These are phyloP conservation scores for Zaprionus vittiger DNA, from an alignment of 1,140 invertebrate species.

Conservation along the genomic window DNA sequence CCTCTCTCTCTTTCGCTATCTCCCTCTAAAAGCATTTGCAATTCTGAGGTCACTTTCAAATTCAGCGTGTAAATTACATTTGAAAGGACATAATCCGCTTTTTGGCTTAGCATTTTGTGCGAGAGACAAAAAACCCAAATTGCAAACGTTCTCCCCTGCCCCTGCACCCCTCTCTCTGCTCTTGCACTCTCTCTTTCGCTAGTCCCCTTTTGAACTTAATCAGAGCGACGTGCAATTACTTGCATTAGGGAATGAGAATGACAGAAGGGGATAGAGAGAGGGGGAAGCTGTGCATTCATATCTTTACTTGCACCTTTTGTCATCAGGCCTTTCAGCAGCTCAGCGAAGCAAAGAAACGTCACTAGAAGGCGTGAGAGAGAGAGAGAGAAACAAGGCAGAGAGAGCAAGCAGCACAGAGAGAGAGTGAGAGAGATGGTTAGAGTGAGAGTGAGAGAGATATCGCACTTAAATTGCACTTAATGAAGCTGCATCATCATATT, in stretches of 20 bases:
- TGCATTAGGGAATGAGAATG: constrained; percentile 63
- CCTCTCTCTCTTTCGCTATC: too few species aligned
- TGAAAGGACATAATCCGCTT: constrained; percentile 71
- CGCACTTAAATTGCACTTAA: constrained; percentile 80
- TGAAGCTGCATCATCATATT: constrained; percentile 81
- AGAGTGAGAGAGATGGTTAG: neutral
- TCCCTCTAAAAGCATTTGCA: constrained; percentile 20
- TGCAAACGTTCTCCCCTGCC: constrained; percentile 11
- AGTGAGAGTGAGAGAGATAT: constrained; percentile 57
- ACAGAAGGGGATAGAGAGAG: neutral
- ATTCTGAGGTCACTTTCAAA: constrained; percentile 62
- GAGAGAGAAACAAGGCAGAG: constrained; percentile 22
- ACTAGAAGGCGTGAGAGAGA: neutral
- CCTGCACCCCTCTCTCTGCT: neutral
- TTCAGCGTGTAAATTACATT: constrained; percentile 68
- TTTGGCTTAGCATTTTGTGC: constrained; percentile 67
- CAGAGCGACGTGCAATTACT: constrained; percentile 78
- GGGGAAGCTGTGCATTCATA: constrained; percentile 38
- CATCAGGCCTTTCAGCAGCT: constrained; percentile 73
- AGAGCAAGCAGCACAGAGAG: constrained; percentile 9
- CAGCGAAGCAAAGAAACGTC: constrained; percentile 29
- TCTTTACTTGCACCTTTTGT: constrained; percentile 68
- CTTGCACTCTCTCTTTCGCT: neutral
- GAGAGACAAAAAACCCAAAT: constrained; percentile 60
- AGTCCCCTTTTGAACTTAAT: constrained; percentile 57